A percentile compares a stretch with the other conserved stretches of the same genome.
Conservation (phyloP, 2,797 vertebrate species). For the Pteronotus mesoamericanus region DNA sequence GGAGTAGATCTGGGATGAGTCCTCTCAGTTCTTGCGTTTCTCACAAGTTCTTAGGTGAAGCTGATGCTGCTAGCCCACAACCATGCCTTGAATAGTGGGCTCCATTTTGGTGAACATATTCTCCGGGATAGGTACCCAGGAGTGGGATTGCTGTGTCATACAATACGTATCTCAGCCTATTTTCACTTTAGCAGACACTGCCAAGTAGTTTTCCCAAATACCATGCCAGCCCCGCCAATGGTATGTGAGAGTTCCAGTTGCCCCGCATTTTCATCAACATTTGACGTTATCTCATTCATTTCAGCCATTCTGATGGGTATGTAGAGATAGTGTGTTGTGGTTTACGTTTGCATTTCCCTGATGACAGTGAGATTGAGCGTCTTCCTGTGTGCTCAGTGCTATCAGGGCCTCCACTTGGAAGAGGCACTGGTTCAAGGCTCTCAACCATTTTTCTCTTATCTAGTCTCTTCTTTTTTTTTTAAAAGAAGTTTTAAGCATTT, state of each 20-base stretch:
- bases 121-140: not conserved
- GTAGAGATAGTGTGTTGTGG: not conserved
- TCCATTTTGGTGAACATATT: not conserved
- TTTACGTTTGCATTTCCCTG: not conserved
- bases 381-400: not conserved
- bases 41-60: not conserved
- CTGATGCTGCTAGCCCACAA: not conserved
- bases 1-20: not conserved
- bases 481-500: not conserved
- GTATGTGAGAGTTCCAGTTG: not conserved
- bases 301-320: not conserved
- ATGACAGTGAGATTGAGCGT: not conserved
- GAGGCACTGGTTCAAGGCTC: not conserved
- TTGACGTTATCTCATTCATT: not conserved
- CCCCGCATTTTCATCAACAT: not conserved
- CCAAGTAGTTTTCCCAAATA: not conserved
- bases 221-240: not conserved
- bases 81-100: not conserved
- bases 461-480: not conserved
- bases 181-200: not conserved
- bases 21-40: not conserved
- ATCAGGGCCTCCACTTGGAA: not conserved
- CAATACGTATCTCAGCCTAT: not conserved
- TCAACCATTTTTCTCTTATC: not conserved
- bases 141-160: not conserved